Conservation (phyloP, 1,140 invertebrate species). For the Halesus radiatus region DNA sequence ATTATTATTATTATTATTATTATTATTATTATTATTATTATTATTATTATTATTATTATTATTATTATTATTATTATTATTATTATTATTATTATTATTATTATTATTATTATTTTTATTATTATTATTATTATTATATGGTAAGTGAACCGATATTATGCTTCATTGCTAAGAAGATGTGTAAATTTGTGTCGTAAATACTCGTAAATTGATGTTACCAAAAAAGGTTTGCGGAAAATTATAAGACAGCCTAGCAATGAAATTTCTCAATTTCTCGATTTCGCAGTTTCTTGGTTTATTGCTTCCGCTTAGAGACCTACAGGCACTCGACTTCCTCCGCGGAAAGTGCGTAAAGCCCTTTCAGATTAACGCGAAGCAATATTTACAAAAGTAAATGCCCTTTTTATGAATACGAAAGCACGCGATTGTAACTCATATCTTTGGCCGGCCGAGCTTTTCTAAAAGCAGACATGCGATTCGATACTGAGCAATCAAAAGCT, state of each 20-base stretch:
- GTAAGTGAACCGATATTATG: too few relatives aligned
- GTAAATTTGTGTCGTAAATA: too few relatives aligned
- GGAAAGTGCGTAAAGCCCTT: background rate
- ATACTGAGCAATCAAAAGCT: slow-evolving; percentile 42
- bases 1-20: too few relatives aligned
- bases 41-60: too few relatives aligned
- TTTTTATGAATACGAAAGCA: background rate
- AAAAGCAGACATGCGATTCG: slow-evolving; percentile 38
- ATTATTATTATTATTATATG: too few relatives aligned
- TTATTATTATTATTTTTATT: too few relatives aligned
- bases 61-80: too few relatives aligned
- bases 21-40: too few relatives aligned
- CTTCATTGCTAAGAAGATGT: too few relatives aligned
- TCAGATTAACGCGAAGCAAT: background rate
- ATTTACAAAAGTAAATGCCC: background rate
- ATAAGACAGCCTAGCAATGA: background rate
- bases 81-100: too few relatives aligned
- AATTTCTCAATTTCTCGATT: background rate
- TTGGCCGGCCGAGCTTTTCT: slow-evolving; percentile 19
- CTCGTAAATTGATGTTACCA: too few relatives aligned
- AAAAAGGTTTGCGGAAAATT: too few relatives aligned
- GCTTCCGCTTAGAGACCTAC: background rate
- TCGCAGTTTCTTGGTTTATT: background rate
- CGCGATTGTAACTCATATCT: slow-evolving; percentile 31
- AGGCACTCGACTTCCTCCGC: background rate